A percentile compares a stretch with the other conserved stretches of the same genome.
Conservation (phyloP, 2,888 invertebrate genomes). For the Apamea anceps region DNA sequence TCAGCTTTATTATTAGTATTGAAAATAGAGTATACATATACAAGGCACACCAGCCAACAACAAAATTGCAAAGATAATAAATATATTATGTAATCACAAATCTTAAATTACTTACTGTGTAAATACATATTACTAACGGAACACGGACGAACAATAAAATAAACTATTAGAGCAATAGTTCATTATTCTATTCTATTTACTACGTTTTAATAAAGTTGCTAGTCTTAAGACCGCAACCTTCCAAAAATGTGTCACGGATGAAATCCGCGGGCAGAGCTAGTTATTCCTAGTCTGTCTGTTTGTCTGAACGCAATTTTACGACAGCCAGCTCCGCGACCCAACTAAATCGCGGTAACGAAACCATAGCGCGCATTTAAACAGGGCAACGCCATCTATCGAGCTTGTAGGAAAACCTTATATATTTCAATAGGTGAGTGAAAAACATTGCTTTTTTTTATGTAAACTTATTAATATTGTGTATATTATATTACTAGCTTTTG, state of each 20-base stretch:
- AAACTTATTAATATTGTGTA: neutral
- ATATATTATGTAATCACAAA: too few species aligned
- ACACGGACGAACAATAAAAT: too few species aligned
- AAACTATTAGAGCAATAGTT: too few species aligned
- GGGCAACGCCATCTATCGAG: conserved; percentile 41
- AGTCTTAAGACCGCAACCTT: neutral
- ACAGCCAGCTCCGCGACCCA: neutral
- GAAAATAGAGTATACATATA: too few species aligned
- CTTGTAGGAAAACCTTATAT: neutral
- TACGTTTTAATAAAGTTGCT: neutral
- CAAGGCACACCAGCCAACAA: too few species aligned
- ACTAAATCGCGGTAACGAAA: conserved; percentile 15
- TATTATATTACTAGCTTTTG: neutral
- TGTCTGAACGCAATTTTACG: rapidly evolving
- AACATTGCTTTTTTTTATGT: neutral
- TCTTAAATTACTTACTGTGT: too few species aligned
- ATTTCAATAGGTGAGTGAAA: neutral
- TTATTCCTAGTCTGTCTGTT: neutral
- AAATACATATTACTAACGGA: too few species aligned
- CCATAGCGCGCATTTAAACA: conserved; percentile 42
- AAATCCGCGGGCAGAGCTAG: conserved; percentile 37
- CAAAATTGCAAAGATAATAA: too few species aligned
- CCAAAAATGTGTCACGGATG: conserved; percentile 21
- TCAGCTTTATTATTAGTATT: too few species aligned
- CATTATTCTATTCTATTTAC: too few species aligned